Evolutionary conservation across 2,113 vertebrate genomes (phyloP), one percentile per base, ranked within the genome.

Genomic region (Phainopepla nitens): DNA sequence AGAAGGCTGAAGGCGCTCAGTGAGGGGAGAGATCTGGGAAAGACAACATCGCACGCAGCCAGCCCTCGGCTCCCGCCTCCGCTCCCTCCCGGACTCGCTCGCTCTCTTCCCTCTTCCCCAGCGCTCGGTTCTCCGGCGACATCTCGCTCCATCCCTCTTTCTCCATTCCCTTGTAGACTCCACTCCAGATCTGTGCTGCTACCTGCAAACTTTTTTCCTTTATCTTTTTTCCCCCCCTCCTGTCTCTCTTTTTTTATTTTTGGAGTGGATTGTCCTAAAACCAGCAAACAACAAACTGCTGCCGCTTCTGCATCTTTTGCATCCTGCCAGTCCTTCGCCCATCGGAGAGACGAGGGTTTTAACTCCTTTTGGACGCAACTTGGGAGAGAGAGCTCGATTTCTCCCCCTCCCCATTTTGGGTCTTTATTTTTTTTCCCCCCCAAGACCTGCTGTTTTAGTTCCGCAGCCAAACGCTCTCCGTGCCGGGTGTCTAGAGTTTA

Each of bases 1-100:
- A 96, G 95, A 90, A 98, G 98, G 97, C 96, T 96, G 97, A 98
- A 98, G 98, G 87, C 87, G 95, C 98, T 98, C 96, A 82, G 97
- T 70, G 90, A 96, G 87, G 98, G 98, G 94, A 96, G 98, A 98
- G 98, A 98, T 98, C 97, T 76, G 97, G 70, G 97, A 97, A 97
- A 97, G 97, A 97, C 97, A 98, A 97, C 97, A 98, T 57, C 56
- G 87, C 97, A 93, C 97, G 83, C 96, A 97, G 97, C 65, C 96
- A 92, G 92, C 88, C 96, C 95, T 96, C 97, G 81, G 97, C 97
- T 91, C 97, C 96, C 89, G 85, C 80, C 94, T 93, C 96, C 97
- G 96, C 95, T 98, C 73, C 71, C 77, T 72, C 92, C 70, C 87
- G 93, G 95, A 94, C 97, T 95, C 98, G 42, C 84, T 84, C 36